Base-by-base conservation (phyloP, 2,113 vertebrate species). In the Eubucco bourcierii region DNA sequence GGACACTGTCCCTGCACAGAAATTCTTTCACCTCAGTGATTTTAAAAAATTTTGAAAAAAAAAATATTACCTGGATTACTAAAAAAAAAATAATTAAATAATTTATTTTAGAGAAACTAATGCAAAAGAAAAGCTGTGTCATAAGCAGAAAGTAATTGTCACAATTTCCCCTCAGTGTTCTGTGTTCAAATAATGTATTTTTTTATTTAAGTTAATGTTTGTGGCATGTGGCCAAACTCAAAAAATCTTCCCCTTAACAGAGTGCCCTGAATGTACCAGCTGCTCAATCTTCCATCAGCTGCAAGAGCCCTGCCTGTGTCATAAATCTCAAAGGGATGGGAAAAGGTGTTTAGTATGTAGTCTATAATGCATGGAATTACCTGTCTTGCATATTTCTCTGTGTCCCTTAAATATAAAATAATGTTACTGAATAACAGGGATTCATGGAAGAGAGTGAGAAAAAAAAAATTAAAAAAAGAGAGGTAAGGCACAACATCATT, bases 401-500 rank as follows among this genome's bases (percentile, higher is more conserved):
- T 72, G 31, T 71, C 29, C 20, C 12, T 81, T 60, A 39, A 91
- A 75, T 19, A 33, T 23, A 64, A 75, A 60, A 81, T 37, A 28
- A 13, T 67, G 29, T 68, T 72, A 31, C 39, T 33, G 77, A 94
- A 31, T 72, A 90, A 67, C 9, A 83, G 37, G 37, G 20, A 47
- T 91, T 66, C 66, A 59, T 63, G 64, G 60, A 89, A 9, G 47
- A 75, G 3, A 52, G 17, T 9, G 23, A 60, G 8, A 15, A 25
- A 59, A 91, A 47, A 55, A 16, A 15, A 34, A 70, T 37, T 37
- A 37, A 37, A 41, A 56, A n/a, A 24, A 41, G 63, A 75, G 34
- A 80, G 64, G 47, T 56, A 88, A 87, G 71, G 70, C 75, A 60
- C 76, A 63, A 68, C 52, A 87, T 89, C 70, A 63, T 92, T 96